These are phyloP conservation scores for Zosterops pallidus DNA, from an alignment of 2,113 vertebrate genomes.

Conservation along the genomic window DNA sequence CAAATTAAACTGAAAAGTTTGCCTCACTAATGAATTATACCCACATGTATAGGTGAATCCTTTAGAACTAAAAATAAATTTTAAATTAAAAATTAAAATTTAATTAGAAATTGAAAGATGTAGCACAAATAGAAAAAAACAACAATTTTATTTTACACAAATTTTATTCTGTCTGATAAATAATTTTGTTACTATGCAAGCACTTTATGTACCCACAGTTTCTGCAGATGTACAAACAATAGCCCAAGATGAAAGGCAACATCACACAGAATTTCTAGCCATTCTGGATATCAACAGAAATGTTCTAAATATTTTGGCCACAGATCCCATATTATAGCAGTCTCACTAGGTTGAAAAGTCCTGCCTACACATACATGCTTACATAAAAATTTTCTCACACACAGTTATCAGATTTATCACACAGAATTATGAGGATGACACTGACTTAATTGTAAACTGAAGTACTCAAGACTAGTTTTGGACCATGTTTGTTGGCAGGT, in stretches of 20 bases:
- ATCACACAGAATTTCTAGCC: not conserved
- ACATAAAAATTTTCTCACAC: not conserved
- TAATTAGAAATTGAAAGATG: not conserved
- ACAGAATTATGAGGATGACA: not conserved
- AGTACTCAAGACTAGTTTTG: not conserved
- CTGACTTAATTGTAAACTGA: not conserved
- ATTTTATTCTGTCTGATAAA: not conserved
- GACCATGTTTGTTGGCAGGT: not conserved
- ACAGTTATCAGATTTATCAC: too few species aligned
- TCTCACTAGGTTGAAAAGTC: not conserved
- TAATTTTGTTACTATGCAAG: not conserved
- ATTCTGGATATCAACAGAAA: not conserved
- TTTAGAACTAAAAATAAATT: not conserved
- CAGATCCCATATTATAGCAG: not conserved
- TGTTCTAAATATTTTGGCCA: not conserved
- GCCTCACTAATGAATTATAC: not conserved
- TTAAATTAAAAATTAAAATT: not conserved
- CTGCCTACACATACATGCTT: not conserved
- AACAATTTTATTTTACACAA: not conserved
- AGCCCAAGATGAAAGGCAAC: not conserved
- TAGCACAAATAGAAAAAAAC: not conserved
- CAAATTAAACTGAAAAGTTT: not conserved
- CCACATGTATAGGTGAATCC: rapidly evolving
- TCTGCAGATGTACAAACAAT: not conserved
- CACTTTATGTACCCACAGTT: not conserved